These are phyloP conservation scores for Apeira syringaria DNA, from an alignment of 2,888 invertebrate species.

Conservation along the genomic window DNA sequence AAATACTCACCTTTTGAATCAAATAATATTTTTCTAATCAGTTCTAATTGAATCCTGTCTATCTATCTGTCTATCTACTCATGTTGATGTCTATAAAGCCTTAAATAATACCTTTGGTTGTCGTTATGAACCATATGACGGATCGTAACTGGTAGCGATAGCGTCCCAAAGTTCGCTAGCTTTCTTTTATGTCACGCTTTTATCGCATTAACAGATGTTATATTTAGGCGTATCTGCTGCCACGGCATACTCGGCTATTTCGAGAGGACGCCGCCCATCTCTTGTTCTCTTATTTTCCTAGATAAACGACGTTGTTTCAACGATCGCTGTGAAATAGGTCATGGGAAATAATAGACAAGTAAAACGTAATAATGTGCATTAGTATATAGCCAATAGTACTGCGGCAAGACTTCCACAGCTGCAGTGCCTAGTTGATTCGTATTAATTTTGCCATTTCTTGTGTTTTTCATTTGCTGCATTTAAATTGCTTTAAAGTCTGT, in stretches of 20 bases:
- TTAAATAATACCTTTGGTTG: too few species aligned
- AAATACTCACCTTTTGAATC: too few species aligned
- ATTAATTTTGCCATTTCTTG: too few species aligned
- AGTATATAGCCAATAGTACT: too few species aligned
- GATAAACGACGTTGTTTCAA: slow-evolving; percentile 43
- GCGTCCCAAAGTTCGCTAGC: slow-evolving; percentile 4
- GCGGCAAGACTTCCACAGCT: too few species aligned
- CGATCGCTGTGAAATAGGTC: slow-evolving; percentile 52
- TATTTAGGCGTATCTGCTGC: slow-evolving; percentile 53
- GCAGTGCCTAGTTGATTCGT: too few species aligned
- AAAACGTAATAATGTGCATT: slow-evolving; percentile 35
- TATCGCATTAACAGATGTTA: slow-evolving; percentile 56
- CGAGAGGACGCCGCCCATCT: slow-evolving; percentile 59
- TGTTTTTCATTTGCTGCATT: too few species aligned
- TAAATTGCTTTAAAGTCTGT: too few species aligned
- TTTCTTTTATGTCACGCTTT: slow-evolving; percentile 53
- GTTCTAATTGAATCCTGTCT: too few species aligned
- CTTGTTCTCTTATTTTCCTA: slow-evolving; percentile 61
- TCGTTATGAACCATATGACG: slow-evolving; percentile 3
- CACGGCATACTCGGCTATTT: slow-evolving; percentile 63
- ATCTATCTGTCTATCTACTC: too few species aligned
- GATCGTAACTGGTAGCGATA: not conserved
- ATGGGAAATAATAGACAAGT: slow-evolving; percentile 38
- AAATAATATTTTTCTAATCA: too few species aligned
- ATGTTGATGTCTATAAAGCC: too few species aligned